A percentile compares a stretch with the other conserved stretches of the same genome.
These are phyloP conservation scores for Dorcus hopei DNA, from an alignment of 2,888 invertebrate genomes.

Conservation along the genomic window DNA sequence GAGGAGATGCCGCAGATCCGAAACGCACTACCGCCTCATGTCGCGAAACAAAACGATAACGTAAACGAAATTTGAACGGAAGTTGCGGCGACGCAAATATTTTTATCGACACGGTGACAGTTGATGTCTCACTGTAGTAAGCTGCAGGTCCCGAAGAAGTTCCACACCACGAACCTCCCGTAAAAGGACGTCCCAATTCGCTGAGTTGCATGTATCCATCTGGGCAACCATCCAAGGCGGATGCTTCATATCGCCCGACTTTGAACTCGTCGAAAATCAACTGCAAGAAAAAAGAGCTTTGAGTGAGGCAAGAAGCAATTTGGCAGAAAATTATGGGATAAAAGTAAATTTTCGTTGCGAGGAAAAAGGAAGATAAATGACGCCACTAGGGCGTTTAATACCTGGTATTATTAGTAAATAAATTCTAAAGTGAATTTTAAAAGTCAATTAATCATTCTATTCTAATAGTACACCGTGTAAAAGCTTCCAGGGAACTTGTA, in stretches of 20 bases:
- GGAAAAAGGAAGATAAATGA: too few species aligned
- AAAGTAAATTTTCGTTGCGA: too few species aligned
- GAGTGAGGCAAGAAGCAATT: background rate
- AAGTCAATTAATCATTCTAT: slow-evolving; percentile 10
- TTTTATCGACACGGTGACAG: slow-evolving; percentile 81
- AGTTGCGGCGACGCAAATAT: slow-evolving; percentile 70
- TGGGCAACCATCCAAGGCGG: slow-evolving; percentile 74
- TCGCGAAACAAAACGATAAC: slow-evolving; percentile 79
- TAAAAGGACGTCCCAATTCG: slow-evolving; percentile 82
- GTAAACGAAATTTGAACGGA: slow-evolving; percentile 75
- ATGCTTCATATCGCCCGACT: slow-evolving; percentile 76
- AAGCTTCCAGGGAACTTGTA: slow-evolving; percentile 2
- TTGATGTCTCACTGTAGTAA: slow-evolving; percentile 87
- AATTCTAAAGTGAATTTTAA: background rate
- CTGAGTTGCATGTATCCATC: slow-evolving; percentile 86
- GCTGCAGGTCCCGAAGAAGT: slow-evolving; percentile 75
- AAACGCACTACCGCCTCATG: slow-evolving; percentile 78
- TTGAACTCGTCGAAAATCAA: slow-evolving; percentile 86
- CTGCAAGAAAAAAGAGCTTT: slow-evolving; percentile 42
- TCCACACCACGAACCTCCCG: slow-evolving; percentile 89
- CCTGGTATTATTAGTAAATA: too few species aligned
- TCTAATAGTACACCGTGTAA: slow-evolving; percentile 8
- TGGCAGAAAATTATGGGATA: too few species aligned
- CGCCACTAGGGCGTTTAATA: too few species aligned
- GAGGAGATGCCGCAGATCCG: slow-evolving; percentile 70